Evolutionary conservation across 2,797 vertebrate genomes (phyloP).

Genomic region (Phoebastria nigripes): DNA sequence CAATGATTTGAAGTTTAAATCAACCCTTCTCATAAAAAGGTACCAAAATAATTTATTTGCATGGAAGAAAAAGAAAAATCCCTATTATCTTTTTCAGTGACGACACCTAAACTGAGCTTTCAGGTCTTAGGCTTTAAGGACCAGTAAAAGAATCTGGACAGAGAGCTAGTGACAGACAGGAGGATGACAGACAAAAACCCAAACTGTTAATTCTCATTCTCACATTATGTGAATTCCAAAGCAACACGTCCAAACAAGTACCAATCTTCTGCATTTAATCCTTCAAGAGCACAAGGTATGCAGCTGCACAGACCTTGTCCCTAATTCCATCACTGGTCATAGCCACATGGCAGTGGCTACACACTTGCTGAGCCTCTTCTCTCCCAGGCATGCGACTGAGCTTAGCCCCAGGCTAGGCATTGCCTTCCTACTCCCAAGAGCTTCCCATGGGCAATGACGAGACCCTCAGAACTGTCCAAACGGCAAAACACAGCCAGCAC

Average conservation of each 20-base stretch:
- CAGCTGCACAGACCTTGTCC: background rate
- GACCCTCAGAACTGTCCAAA: background rate
- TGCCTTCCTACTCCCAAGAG: background rate
- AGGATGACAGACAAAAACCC: background rate
- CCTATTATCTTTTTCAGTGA: background rate
- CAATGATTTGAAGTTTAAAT: background rate
- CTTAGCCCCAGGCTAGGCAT: background rate
- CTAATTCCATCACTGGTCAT: background rate
- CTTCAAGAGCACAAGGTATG: background rate
- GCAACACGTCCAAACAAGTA: background rate
- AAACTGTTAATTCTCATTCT: background rate
- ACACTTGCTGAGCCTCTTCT: background rate
- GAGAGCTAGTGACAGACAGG: background rate
- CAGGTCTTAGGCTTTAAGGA: background rate
- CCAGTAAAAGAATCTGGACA: background rate
- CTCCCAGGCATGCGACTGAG: background rate
- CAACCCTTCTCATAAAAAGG: background rate
- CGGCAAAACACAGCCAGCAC: rapidly evolving
- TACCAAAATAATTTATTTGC: background rate
- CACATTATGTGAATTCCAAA: background rate
- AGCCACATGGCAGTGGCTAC: background rate
- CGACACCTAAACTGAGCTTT: background rate
- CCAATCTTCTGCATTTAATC: background rate
- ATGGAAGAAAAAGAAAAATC: background rate
- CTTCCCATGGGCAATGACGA: rapidly evolving